Conservation (phyloP, 2,888 invertebrate genomes). For the Micoletzkya japonica region DNA sequence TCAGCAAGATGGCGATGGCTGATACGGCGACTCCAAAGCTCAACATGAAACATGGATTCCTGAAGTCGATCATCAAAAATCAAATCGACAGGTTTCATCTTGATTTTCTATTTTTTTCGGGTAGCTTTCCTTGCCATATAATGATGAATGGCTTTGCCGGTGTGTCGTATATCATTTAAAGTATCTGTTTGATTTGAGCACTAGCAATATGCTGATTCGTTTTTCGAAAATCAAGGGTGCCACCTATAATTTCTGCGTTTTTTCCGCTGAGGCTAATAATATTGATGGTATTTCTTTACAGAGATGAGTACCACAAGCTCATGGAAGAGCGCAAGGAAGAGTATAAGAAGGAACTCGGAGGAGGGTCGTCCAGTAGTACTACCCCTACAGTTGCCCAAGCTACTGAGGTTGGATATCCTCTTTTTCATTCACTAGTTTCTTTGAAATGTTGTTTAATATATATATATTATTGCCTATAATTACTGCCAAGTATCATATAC, state of each 20-base stretch:
- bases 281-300: neutral
- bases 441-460: no score
- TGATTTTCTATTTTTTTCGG: neutral
- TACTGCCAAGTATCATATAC: no score
- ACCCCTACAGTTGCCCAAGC: no score
- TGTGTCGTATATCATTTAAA: neutral
- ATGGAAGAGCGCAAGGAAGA: conserved; percentile 42
- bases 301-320: conserved; percentile 46
- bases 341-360: conserved; percentile 20
- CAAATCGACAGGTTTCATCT: conserved; percentile 44
- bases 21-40: conserved; percentile 20
- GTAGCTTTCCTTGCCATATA: neutral
- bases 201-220: no score
- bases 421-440: no score
- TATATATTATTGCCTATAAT: no score
- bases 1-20: no score
- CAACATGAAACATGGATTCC: conserved; percentile 50
- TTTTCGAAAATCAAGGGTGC: no score
- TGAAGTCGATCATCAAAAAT: conserved; percentile 46
- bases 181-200: neutral
- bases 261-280: neutral
- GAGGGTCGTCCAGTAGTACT: neutral
- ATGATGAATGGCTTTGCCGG: no score
- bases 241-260: neutral
- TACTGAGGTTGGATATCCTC: no score